A percentile compares a stretch with the other conserved stretches of the same genome.
Conservation (phyloP, 2,888 invertebrate species). For the Lamproptera curius region DNA sequence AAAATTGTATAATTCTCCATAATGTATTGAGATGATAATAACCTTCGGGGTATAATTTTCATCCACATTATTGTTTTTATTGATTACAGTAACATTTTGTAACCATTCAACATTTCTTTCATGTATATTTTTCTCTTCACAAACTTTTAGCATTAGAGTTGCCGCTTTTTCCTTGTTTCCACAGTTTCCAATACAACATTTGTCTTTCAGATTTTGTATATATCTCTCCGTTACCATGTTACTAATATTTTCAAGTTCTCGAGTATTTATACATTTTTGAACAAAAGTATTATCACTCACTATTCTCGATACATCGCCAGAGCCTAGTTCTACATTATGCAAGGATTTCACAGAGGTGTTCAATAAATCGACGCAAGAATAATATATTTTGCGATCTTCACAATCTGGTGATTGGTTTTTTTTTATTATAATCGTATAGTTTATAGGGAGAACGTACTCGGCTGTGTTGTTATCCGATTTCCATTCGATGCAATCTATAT, state of each 20-base stretch:
- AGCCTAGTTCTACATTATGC: conserved; percentile 32
- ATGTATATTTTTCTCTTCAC: not conserved
- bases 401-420: conserved; percentile 31
- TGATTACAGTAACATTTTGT: too few relatives aligned
- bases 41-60: too few relatives aligned
- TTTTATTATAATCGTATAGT: conserved; percentile 54
- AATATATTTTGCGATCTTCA: conserved; percentile 43
- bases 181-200: not conserved
- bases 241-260: conserved; percentile 18
- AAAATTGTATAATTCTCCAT: too few relatives aligned
- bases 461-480: conserved; percentile 40
- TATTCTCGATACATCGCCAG: conserved; percentile 42
- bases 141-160: not conserved
- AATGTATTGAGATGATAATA: too few relatives aligned
- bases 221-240: conserved; percentile 18
- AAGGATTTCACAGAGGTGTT: conserved; percentile 25
- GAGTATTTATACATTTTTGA: conserved; percentile 28
- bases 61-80: too few relatives aligned
- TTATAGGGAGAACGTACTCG: conserved; percentile 60
- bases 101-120: too few relatives aligned
- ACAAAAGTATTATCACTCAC: conserved; percentile 49
- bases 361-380: conserved; percentile 57
- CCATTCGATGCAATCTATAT: conserved; percentile 56
- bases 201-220: not conserved
- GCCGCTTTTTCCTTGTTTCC: not conserved